phyloP scores from a whole-genome alignment of 2,888 invertebrate species.

The Melinopterus prodromus region DNA sequence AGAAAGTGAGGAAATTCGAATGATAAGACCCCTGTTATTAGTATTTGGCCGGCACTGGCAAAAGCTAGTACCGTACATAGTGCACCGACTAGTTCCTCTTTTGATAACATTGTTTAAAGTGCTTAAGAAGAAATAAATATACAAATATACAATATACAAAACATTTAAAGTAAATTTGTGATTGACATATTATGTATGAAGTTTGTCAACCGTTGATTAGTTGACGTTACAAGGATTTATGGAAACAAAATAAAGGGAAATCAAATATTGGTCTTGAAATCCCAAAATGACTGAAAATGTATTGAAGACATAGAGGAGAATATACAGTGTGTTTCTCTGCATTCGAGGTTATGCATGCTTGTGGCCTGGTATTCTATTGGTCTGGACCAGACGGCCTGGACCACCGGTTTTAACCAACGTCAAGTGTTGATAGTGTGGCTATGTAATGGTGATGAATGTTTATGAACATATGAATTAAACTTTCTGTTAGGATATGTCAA shows the following conservation, averaged over 20 bases:
- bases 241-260: neutral
- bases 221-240: neutral
- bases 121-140: constrained; percentile 27
- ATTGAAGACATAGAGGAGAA: too few relatives aligned
- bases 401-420: too few relatives aligned
- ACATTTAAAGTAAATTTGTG: neutral
- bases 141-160: constrained; percentile 36
- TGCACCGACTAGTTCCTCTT: constrained; percentile 52
- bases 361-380: too few relatives aligned
- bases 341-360: too few relatives aligned
- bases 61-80: constrained; percentile 55
- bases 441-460: too few relatives aligned
- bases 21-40: constrained; percentile 59
- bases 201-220: neutral
- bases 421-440: too few relatives aligned
- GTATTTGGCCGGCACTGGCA: constrained; percentile 59
- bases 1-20: constrained; percentile 46
- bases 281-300: too few relatives aligned
- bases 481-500: too few relatives aligned
- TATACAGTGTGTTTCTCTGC: too few relatives aligned
- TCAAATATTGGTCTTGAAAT: too few relatives aligned
- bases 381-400: too few relatives aligned
- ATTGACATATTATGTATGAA: neutral
- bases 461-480: too few relatives aligned
- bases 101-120: constrained; percentile 27